A percentile compares a stretch with the other conserved stretches of the same genome.
Conservation (phyloP, 2,888 invertebrate genomes). For the Sarcophaga caerulescens region DNA sequence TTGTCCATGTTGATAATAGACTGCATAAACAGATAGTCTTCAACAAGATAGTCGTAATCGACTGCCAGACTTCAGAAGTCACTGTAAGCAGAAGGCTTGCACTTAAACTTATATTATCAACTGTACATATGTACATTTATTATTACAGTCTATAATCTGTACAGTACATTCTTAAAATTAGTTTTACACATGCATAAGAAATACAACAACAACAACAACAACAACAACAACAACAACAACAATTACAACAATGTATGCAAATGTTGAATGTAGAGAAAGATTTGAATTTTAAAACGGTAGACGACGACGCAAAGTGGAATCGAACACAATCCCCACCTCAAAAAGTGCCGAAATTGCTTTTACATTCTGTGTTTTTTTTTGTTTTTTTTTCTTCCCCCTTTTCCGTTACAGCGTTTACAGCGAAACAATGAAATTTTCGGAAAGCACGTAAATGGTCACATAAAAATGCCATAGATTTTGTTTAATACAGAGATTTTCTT, state of each 20-base stretch:
- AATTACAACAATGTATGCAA: constrained; percentile 21
- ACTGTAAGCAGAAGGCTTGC: too few relatives aligned
- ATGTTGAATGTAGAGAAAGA: constrained; percentile 43
- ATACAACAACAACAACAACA: not conserved
- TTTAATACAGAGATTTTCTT: constrained; percentile 50
- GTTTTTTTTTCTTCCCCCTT: too few relatives aligned
- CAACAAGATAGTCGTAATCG: too few relatives aligned
- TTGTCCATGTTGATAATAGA: too few relatives aligned
- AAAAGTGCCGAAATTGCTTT: constrained; percentile 51
- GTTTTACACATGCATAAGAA: constrained; percentile 10
- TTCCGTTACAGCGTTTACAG: not conserved
- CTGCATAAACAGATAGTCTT: too few relatives aligned
- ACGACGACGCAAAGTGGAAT: not conserved
- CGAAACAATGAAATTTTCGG: constrained; percentile 62
- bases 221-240: constrained; percentile 38
- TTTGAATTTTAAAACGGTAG: constrained; percentile 60
- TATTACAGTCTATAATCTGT: constrained; percentile 37
- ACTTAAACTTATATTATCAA: too few relatives aligned
- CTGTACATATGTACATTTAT: constrained; percentile 2
- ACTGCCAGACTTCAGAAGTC: too few relatives aligned
- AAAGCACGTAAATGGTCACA: constrained; percentile 64
- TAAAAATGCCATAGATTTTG: constrained; percentile 66
- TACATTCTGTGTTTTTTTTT: constrained; percentile 5
- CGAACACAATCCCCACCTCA: constrained; percentile 1
- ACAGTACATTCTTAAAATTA: constrained; percentile 58